These are phyloP conservation scores for Dione juno DNA, from an alignment of 2,888 invertebrate species.

Conservation along the genomic window DNA sequence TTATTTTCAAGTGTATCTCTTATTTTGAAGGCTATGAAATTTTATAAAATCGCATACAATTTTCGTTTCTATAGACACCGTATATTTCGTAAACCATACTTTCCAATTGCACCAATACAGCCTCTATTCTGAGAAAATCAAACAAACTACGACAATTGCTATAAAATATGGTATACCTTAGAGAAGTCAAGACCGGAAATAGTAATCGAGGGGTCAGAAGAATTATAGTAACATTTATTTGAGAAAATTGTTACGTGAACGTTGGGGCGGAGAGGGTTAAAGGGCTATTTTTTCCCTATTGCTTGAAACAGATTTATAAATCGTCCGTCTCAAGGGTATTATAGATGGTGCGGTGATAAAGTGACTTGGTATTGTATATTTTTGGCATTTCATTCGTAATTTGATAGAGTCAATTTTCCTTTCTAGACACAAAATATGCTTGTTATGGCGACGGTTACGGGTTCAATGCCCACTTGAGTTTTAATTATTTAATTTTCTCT, in stretches of 20 bases:
- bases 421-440: not conserved
- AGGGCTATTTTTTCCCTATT: slow-evolving; percentile 65
- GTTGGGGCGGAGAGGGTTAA: slow-evolving; percentile 64
- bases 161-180: not conserved
- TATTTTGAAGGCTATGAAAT: too few species aligned
- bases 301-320: slow-evolving; percentile 68
- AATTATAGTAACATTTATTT: slow-evolving; percentile 60
- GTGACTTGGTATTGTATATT: slow-evolving; percentile 39
- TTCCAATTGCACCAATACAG: too few species aligned
- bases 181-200: slow-evolving; percentile 20
- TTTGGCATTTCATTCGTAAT: slow-evolving; percentile 13
- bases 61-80: too few species aligned
- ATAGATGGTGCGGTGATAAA: slow-evolving; percentile 52
- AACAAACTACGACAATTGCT: not conserved
- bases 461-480: too few species aligned
- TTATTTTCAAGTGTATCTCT: too few species aligned
- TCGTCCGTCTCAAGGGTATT: slow-evolving; percentile 60
- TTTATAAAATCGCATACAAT: too few species aligned
- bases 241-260: slow-evolving; percentile 51
- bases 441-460: not conserved
- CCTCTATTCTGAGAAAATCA: not conserved
- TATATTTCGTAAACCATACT: too few species aligned
- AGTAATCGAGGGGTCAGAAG: slow-evolving; percentile 56
- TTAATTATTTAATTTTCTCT: too few species aligned
- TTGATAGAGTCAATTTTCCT: not conserved